Percentiles rank a stretch among this genome's conserved stretches.
Evolutionary conservation across 2,888 invertebrate genomes (phyloP).

Genomic region (Zygothrica quintamaculata): DNA sequence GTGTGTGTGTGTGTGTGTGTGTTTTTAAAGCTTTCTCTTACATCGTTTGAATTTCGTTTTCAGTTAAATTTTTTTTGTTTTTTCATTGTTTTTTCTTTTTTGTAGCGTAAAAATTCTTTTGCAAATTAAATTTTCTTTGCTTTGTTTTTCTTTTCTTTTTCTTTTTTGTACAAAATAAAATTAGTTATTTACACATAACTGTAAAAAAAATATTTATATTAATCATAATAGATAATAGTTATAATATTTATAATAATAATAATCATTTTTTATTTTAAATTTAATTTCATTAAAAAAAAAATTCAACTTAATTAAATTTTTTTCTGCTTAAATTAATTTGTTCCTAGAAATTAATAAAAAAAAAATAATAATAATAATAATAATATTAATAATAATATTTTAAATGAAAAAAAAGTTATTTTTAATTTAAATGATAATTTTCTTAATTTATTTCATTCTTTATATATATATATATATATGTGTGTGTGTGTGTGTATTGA

Average conservation of each 20-base stretch:
- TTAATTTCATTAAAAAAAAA: conserved; percentile 43
- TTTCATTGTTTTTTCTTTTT: conserved; percentile 7
- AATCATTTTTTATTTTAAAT: conserved; percentile 5
- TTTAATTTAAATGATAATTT: conserved; percentile 35
- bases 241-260: conserved; percentile 37
- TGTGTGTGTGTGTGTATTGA: conserved; percentile 34
- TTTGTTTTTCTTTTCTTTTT: conserved; percentile 30
- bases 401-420: conserved; percentile 1
- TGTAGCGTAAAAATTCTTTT: conserved; percentile 48
- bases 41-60: conserved; percentile 54
- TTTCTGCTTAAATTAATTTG: conserved; percentile 66
- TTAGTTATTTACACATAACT: conserved; percentile 57
- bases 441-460: conserved; percentile 19
- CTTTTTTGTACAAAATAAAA: conserved; percentile 53
- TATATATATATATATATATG: conserved; percentile 9
- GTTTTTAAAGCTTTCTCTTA: conserved; percentile 75
- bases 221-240: conserved; percentile 4
- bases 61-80: conserved; percentile 48
- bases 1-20: conserved; percentile 33
- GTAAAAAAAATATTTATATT: conserved; percentile 13
- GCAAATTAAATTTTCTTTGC: conserved; percentile 57
- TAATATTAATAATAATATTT: too few species aligned
- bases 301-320: conserved; percentile 20
- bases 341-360: conserved; percentile 41
- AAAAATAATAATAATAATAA: too few species aligned